Evolutionary conservation across 35 echinoderm and acorn worm genomes (phyloP).

Genomic region (Ptychodera flava): DNA sequence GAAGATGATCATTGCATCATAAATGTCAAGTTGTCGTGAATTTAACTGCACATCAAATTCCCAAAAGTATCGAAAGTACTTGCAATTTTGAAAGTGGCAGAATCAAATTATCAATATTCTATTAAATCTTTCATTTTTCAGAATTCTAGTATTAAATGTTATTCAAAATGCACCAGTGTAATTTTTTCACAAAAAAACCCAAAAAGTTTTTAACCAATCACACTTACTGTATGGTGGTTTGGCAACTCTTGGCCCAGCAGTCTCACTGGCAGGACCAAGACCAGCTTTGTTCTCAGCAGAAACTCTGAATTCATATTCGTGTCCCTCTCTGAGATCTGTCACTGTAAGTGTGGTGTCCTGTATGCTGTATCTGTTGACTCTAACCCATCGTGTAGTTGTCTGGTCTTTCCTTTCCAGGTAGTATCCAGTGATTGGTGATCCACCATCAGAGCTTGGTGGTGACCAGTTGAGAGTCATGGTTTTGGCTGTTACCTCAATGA

Average conservation of each 20-base stretch:
- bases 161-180: too few relatives aligned
- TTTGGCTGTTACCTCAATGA: conserved; percentile 48
- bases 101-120: too few relatives aligned
- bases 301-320: not conserved
- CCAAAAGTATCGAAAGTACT: too few relatives aligned
- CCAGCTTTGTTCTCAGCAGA: not conserved
- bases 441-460: conserved; percentile 58
- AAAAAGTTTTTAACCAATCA: too few relatives aligned
- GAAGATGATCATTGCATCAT: not conserved
- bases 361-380: conserved; percentile 6
- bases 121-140: too few relatives aligned
- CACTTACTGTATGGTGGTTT: conserved; percentile 21
- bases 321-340: not conserved
- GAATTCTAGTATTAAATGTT: too few relatives aligned
- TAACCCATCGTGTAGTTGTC: conserved; percentile 33
- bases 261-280: not conserved
- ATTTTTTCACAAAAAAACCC: too few relatives aligned
- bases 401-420: conserved; percentile 54
- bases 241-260: not conserved
- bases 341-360: not conserved
- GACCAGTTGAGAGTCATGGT: conserved; percentile 66
- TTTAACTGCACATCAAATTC: too few relatives aligned
- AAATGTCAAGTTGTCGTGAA: not conserved
- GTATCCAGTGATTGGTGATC: conserved; percentile 69
- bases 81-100: too few relatives aligned